Conservation (phyloP, 2,113 vertebrate species). For the Eubucco bourcierii region DNA sequence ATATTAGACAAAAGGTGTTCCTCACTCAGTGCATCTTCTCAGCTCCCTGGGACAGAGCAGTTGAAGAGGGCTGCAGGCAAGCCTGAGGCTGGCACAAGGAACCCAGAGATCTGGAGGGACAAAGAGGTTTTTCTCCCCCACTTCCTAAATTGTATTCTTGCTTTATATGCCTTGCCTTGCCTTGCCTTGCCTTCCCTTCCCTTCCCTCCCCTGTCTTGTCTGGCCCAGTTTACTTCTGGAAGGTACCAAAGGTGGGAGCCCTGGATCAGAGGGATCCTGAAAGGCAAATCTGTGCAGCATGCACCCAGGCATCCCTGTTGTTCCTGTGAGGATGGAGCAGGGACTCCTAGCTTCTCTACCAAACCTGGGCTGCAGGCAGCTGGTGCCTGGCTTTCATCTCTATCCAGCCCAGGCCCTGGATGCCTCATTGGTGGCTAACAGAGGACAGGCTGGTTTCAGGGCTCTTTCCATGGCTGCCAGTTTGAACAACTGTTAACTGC, state of each 20-base stretch:
- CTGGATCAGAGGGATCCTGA: not conserved
- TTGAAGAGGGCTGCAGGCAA: not conserved
- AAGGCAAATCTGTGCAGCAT: accelerated
- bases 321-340: not conserved
- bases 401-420: not conserved
- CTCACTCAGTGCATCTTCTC: accelerated
- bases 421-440: not conserved
- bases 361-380: not conserved
- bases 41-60: not conserved
- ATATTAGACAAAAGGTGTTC: not conserved
- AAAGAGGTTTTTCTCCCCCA: not conserved
- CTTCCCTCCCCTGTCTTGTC: not conserved
- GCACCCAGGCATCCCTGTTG: too few species aligned
- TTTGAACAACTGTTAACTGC: not conserved
- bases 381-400: not conserved
- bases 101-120: not conserved
- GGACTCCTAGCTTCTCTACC: accelerated
- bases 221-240: not conserved
- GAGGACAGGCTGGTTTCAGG: not conserved
- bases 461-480: constrained; percentile 27
- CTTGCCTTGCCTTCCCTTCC: too few species aligned
- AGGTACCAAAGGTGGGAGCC: not conserved
- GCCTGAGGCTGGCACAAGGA: not conserved
- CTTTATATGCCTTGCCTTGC: too few species aligned
- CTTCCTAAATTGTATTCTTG: not conserved